These are phyloP conservation scores for Anomalospiza imberbis DNA, from an alignment of 2,797 vertebrate species.

Conservation along the genomic window DNA sequence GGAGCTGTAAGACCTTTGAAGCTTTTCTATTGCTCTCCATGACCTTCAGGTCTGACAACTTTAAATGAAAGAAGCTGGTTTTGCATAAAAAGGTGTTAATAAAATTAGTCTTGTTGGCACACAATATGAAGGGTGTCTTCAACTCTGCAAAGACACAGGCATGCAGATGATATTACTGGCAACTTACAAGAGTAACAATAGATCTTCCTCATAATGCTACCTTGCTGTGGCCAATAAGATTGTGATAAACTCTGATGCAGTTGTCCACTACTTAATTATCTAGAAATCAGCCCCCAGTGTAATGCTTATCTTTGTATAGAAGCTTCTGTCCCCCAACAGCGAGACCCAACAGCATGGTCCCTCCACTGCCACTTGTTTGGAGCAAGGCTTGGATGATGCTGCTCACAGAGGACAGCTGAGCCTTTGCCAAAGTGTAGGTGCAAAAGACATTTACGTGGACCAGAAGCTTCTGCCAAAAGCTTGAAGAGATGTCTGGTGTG, in stretches of 20 bases:
- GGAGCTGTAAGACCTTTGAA: not conserved
- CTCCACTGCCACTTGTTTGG: not conserved
- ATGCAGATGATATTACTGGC: not conserved
- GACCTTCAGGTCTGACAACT: not conserved
- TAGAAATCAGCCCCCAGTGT: not conserved
- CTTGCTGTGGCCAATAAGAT: not conserved
- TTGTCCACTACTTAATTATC: not conserved
- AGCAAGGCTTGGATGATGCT: not conserved
- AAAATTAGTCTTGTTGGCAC: not conserved
- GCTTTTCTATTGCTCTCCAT: rapidly evolving
- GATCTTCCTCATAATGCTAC: not conserved
- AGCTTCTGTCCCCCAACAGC: not conserved
- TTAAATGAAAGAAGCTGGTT: not conserved
- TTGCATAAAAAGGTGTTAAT: not conserved
- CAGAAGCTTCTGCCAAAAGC: not conserved
- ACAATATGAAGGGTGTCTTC: not conserved
- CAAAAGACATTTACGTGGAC: not conserved
- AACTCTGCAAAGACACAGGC: not conserved
- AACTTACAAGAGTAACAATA: not conserved
- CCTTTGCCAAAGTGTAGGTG: not conserved
- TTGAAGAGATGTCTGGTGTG: not conserved
- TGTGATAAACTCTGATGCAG: not conserved
- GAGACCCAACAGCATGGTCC: not conserved
- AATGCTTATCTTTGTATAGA: not conserved
- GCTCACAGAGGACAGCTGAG: not conserved